A percentile compares a stretch with the other conserved stretches of the same genome.
phyloP scores from a whole-genome alignment of 2,113 vertebrate genomes.

The Alosa alosa region DNA sequence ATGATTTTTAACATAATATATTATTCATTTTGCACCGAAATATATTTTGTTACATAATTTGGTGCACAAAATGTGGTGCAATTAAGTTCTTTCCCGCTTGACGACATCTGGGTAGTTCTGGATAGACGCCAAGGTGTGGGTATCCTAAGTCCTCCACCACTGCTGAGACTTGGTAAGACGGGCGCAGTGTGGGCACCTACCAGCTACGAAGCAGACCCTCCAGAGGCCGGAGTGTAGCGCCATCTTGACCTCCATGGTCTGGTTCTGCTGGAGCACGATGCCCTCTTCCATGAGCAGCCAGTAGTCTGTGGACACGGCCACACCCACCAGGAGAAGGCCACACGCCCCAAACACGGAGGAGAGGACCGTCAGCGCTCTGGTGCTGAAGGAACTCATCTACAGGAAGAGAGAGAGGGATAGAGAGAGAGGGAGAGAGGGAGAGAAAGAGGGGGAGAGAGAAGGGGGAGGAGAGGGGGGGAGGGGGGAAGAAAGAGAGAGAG shows the following conservation, averaged over 20 bases:
- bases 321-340: conserved; percentile 81
- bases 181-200: conserved; percentile 52
- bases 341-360: conserved; percentile 85
- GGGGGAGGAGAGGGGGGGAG: neutral
- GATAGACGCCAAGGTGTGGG: too few relatives aligned
- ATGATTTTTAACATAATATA: too few relatives aligned
- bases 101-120: too few relatives aligned
- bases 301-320: conserved; percentile 89
- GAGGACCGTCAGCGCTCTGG: conserved; percentile 83
- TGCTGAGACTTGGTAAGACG: too few relatives aligned
- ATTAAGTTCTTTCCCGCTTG: too few relatives aligned
- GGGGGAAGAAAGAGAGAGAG: neutral
- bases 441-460: neutral
- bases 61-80: too few relatives aligned
- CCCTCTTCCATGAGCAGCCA: conserved; percentile 92
- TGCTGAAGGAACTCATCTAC: conserved; percentile 87
- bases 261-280: conserved; percentile 84
- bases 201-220: conserved; percentile 89
- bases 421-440: neutral
- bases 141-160: neutral
- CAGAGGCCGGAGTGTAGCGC: conserved; percentile 86
- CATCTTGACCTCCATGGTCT: conserved; percentile 88
- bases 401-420: neutral
- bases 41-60: too few relatives aligned
- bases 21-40: too few relatives aligned